Evolutionary conservation across 1,140 invertebrate genomes (phyloP), one percentile per base, ranked within the genome.

Genomic region (Leguminivora glycinivorella): DNA sequence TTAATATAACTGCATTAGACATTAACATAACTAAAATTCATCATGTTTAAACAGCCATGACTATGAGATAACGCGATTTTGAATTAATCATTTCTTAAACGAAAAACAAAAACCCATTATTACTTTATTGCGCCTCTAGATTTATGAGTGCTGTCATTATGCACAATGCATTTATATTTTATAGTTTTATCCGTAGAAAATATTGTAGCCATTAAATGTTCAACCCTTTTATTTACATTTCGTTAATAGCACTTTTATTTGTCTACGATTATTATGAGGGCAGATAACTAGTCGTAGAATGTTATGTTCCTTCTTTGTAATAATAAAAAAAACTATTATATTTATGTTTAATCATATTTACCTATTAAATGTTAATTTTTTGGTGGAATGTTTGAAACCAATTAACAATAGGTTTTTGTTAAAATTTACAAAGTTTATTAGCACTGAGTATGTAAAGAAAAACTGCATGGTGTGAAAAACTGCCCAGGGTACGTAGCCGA

Each of bases 121-220:
- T 4, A 63, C 26, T 63, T 63, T 63, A 34, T 63, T 34, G n/a
- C 58, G 14, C 10, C 14, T 17, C n/a, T 31, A 31, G 26, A 63
- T 34, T 63, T 63, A 63, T 63, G 58, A 34, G n/a, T 63, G 58
- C 58, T 19, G 26, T 63, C 12, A 63, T 63, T 31, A 17, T 63
- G 58, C 58, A 63, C n/a, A 26, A 6, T 31, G n/a, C 58, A 63
- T n/a, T 52, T 52, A 31, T 26, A 63, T 1, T 31, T 63, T 60
- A 60, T 60, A 60, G 56, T 60, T 60, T n/a, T 25, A 60, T 60
- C 25, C 14, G 10, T 31, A 63, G 25, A 63, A 63, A 63, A 31
- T 63, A 63, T 63, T 63, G 4, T 63, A 14, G 67, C 43, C 34
- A 68, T 43, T 67, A 68, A 68, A 40, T 24, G 12, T 68, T 68